These are phyloP conservation scores for Coenonympha arcania DNA, from an alignment of 2,888 invertebrate species.

Conservation along the genomic window DNA sequence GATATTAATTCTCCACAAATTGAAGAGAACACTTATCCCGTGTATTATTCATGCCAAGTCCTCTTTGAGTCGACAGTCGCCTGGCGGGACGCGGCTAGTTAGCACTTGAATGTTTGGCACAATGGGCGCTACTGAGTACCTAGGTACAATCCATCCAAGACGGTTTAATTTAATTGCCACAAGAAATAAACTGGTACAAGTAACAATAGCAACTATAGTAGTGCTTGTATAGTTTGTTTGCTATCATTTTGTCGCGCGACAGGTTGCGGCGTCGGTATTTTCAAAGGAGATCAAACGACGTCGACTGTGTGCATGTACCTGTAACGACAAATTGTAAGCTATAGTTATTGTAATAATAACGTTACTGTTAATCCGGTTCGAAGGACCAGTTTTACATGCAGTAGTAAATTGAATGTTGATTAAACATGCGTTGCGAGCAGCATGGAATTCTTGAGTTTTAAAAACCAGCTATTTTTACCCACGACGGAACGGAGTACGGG, in stretches of 20 bases:
- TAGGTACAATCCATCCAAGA: slow-evolving; percentile 9
- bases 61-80: slow-evolving; percentile 5
- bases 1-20: slow-evolving; percentile 9
- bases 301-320: no score
- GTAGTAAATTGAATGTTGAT: no score
- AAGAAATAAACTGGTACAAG: no score
- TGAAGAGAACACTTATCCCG: slow-evolving; percentile 18
- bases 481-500: no score
- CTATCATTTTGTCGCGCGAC: no score
- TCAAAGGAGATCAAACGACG: no score
- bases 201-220: background rate
- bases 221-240: no score
- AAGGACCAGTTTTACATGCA: background rate
- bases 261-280: no score
- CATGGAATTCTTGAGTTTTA: no score
- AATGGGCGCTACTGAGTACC: slow-evolving; percentile 9
- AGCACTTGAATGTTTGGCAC: slow-evolving; percentile 24
- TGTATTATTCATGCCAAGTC: slow-evolving; percentile 22
- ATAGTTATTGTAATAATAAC: background rate
- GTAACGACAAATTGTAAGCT: no score
- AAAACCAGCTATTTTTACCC: no score
- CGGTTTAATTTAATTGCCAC: background rate
- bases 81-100: slow-evolving; percentile 23
- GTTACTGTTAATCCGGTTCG: background rate
- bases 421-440: no score